Evolutionary conservation across 2,113 vertebrate species (phyloP), one percentile per base, ranked within the genome.

Genomic region (Leptodactylus fuscus): DNA sequence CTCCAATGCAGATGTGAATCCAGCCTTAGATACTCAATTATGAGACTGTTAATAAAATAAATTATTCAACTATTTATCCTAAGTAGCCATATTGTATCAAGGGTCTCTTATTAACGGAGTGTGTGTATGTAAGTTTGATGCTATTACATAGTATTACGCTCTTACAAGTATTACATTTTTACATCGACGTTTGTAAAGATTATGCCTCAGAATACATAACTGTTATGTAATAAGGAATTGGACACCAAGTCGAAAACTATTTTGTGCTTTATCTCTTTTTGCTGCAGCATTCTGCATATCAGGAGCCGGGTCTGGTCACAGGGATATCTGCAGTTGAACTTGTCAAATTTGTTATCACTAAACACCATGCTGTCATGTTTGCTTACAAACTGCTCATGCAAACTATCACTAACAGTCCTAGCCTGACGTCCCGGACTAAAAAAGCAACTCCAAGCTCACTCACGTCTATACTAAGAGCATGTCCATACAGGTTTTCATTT

Each of bases 311-410:
- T 58, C 76, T 86, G 84, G 71, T 86, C 44, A n/a, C 77, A 60
- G 38, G 76, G 65, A 86, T 86, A 86, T 86, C 84, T 80, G 76
- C 76, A 81, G 84, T 46, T 71, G 70, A 86, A 86, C 77, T 29
- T 86, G 84, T 86, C 51, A 46, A 86, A 85, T 80, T 58, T 80
- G 76, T 86, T 86, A 86, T 86, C 84, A 71, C 76, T 73, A 16
- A 71, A 69, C 84, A 73, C 48, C 76, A 79, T 46, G 75, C 67
- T 80, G 84, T 81, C 84, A 58, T 22, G 24, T 53, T 24, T 55
- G 65, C 67, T 60, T 81, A 46, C 65, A 49, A 48, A 53, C 77
- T 71, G 34, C 20, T 81, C 84, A 71, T 60, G 76, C 51, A 67
- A 79, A 41, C 83, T 22, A 70, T 70, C 48, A 27, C 73, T 48